Percentiles rank a stretch among this genome's conserved stretches.
phyloP scores from a whole-genome alignment of 2,888 invertebrate species.

The Epinotia bilunana region DNA sequence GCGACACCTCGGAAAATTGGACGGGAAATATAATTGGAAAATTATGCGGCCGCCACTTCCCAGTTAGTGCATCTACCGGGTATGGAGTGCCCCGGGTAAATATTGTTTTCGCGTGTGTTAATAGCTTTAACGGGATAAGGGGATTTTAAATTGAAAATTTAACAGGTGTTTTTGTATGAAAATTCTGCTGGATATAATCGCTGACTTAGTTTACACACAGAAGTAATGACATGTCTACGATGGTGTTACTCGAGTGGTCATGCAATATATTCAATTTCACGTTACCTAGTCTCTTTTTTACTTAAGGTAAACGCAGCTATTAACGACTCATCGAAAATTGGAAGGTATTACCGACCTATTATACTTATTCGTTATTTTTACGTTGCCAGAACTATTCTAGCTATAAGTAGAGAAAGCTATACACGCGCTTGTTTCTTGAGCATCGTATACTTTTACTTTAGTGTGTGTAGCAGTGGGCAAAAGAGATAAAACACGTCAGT shows the following conservation, averaged over 20 bases:
- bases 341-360: too few species aligned
- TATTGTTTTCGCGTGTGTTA: conserved; percentile 43
- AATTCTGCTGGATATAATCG: conserved; percentile 1
- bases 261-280: background rate
- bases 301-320: too few species aligned
- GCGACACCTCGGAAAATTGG: conserved; percentile 84
- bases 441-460: too few species aligned
- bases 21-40: conserved; percentile 84
- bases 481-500: too few species aligned
- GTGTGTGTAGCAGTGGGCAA: too few species aligned
- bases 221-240: too few species aligned
- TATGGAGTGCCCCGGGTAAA: conserved; percentile 47
- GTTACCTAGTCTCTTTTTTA: background rate
- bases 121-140: conserved; percentile 42
- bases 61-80: conserved; percentile 52
- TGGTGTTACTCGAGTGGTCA: background rate
- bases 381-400: too few species aligned
- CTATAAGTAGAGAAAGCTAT: too few species aligned
- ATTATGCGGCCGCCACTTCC: conserved; percentile 81
- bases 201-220: background rate
- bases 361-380: too few species aligned
- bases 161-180: conserved; percentile 20
- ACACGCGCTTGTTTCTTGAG: too few species aligned
- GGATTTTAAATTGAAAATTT: conserved; percentile 50
- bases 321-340: too few species aligned